Evolutionary conservation across 1,140 invertebrate species (phyloP).

Genomic region (Achatina immaculata): DNA sequence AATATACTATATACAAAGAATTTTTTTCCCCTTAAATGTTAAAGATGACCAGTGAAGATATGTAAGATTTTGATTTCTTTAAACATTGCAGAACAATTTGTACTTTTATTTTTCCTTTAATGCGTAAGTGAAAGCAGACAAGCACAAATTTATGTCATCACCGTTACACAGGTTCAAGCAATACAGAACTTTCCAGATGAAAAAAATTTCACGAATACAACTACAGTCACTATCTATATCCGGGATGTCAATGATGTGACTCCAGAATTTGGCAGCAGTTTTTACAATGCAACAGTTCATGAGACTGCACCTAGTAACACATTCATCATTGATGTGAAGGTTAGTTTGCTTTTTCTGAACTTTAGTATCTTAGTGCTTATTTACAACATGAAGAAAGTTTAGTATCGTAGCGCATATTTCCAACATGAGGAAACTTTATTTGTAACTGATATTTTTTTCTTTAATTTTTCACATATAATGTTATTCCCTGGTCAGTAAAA

Average conservation of each 20-base stretch:
- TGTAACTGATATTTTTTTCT: too few relatives aligned
- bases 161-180: slow-evolving; percentile 74
- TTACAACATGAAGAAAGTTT: neutral
- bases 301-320: slow-evolving; percentile 82
- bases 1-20: too few relatives aligned
- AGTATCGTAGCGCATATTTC: neutral
- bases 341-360: slow-evolving; percentile 42
- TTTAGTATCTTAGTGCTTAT: neutral
- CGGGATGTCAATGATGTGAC: slow-evolving; percentile 62
- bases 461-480: too few relatives aligned
- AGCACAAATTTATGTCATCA: too few relatives aligned
- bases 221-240: slow-evolving; percentile 54
- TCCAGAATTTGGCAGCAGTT: slow-evolving; percentile 69
- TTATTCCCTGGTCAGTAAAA: too few relatives aligned
- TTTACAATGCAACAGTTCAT: slow-evolving; percentile 80
- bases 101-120: too few relatives aligned
- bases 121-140: too few relatives aligned
- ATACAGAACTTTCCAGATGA: slow-evolving; percentile 37
- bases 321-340: slow-evolving; percentile 74
- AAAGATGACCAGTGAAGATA: too few relatives aligned
- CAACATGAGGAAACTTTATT: neutral
- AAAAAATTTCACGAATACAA: slow-evolving; percentile 68
- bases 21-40: too few relatives aligned
- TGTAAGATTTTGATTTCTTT: too few relatives aligned
- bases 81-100: too few relatives aligned